phyloP scores from a whole-genome alignment of 2,113 vertebrate species.

The Lophochroa leadbeateri region DNA sequence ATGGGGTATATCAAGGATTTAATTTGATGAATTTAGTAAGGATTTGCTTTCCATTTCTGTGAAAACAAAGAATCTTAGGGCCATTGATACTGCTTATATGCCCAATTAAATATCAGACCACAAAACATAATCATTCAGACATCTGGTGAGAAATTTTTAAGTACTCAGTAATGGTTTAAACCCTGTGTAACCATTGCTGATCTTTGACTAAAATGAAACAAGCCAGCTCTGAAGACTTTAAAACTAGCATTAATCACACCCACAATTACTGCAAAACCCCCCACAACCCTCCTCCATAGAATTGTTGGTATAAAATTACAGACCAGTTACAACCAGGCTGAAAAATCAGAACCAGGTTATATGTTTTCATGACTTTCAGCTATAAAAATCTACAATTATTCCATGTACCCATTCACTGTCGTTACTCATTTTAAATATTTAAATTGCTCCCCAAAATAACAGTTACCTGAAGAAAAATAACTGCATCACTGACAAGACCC shows the following conservation, averaged over 20 bases:
- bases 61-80: background rate
- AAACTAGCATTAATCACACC: background rate
- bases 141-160: slow-evolving; percentile 24
- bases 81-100: background rate
- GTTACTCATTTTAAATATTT: background rate
- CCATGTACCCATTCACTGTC: background rate
- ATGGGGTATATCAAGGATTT: background rate
- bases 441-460: background rate
- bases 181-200: background rate
- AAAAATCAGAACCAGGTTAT: background rate
- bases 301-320: background rate
- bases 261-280: background rate
- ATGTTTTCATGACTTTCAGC: background rate
- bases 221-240: slow-evolving; percentile 1
- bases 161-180: background rate
- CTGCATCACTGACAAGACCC: background rate
- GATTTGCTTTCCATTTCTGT: slow-evolving; percentile 11
- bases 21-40: background rate
- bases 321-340: background rate
- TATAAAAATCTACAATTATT: background rate
- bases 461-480: background rate
- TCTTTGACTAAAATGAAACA: slow-evolving; percentile 24
- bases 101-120: background rate
- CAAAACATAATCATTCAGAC: slow-evolving; percentile 12
- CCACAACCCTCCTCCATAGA: background rate